phyloP scores from a whole-genome alignment of 2,113 vertebrate species.

The Pandion haliaetus region DNA sequence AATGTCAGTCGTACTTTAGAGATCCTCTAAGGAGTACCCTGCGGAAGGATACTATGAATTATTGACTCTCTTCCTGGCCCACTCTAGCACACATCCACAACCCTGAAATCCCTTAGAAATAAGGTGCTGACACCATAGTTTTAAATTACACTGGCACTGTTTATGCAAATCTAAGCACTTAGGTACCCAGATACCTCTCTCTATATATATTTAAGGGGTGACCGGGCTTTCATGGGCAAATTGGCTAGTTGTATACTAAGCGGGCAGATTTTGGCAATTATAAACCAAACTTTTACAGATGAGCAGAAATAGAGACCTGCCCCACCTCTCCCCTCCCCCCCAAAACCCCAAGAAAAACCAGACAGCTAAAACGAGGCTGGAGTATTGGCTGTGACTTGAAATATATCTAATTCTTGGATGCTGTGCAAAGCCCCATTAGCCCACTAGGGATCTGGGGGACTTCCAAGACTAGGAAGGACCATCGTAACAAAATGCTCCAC shows the following conservation, averaged over 20 bases:
- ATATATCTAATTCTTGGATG: neutral
- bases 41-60: neutral
- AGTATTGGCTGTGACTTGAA: neutral
- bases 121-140: neutral
- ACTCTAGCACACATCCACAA: neutral
- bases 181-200: neutral
- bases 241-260: neutral
- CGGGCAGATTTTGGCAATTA: neutral
- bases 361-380: neutral
- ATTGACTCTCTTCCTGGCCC: neutral
- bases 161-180: neutral
- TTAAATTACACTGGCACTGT: neutral
- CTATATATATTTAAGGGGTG: neutral
- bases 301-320: neutral
- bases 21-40: neutral
- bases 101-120: neutral
- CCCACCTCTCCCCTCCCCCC: conserved; percentile 39
- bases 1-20: neutral
- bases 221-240: neutral
- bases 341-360: neutral
- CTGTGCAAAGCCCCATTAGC: neutral
- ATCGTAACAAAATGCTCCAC: neutral
- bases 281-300: neutral
- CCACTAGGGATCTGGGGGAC: neutral
- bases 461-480: neutral